Conservation (phyloP, 2,888 invertebrate genomes). For the Cactoblastis cactorum region DNA sequence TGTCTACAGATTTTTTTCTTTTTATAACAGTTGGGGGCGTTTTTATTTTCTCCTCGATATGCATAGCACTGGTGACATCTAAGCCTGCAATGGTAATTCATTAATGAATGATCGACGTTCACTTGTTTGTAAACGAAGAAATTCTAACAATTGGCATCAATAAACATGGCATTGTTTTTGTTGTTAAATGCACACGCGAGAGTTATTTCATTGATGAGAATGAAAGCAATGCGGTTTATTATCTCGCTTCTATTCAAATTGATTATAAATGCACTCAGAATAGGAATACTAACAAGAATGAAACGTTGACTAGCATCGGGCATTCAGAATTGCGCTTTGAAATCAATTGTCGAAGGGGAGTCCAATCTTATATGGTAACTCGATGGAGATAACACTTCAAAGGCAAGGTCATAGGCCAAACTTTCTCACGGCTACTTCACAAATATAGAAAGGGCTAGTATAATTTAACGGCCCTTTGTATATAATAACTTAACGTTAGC, state of each 20-base stretch:
- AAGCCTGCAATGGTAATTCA: slow-evolving; percentile 46
- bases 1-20: slow-evolving; percentile 75
- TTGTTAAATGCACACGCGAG: slow-evolving; percentile 37
- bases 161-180: slow-evolving; percentile 46
- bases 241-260: slow-evolving; percentile 14
- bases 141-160: slow-evolving; percentile 31
- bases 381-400: slow-evolving; percentile 12
- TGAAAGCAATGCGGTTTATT: slow-evolving; percentile 18
- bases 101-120: slow-evolving; percentile 27
- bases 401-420: slow-evolving; percentile 4
- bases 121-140: slow-evolving; percentile 39
- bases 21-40: slow-evolving; percentile 72
- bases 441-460: slow-evolving; percentile 2
- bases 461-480: slow-evolving; percentile 1
- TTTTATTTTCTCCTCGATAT: slow-evolving; percentile 46
- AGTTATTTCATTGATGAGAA: slow-evolving; percentile 14
- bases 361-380: slow-evolving; percentile 6
- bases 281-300: slow-evolving; percentile 3
- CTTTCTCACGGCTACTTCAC: slow-evolving; percentile 10
- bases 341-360: background rate
- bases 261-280: slow-evolving; percentile 10
- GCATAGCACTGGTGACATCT: slow-evolving; percentile 40
- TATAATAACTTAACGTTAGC: background rate
- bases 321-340: slow-evolving; percentile 6
- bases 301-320: background rate